Evolutionary conservation across 2,888 invertebrate genomes (phyloP), one percentile per base, ranked within the genome.

Genomic region (Epinotia brunnichana): DNA sequence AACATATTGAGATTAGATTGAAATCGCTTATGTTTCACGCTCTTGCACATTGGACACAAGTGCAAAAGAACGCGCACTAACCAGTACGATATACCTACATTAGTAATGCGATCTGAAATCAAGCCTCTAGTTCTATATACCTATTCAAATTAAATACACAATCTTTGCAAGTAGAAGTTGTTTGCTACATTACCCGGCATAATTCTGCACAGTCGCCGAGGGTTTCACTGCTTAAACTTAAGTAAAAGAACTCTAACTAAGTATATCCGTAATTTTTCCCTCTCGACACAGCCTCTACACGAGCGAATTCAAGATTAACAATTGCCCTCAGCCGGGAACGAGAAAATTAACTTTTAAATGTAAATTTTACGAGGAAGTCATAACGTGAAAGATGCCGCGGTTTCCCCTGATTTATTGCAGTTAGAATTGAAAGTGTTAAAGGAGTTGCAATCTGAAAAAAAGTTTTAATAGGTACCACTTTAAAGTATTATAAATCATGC

Each of bases 341-440:
- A 87, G 91, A 90, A 91, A 91, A 92, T 92, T 92, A 90, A 92
- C 90, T 91, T 92, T 92, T 90, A 91, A 91, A 92, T 91, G 91
- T 92, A 92, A 91, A 92, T 92, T 92, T 92, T 91, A 91, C 90
- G 91, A 90, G 90, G 90, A 90, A 92, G 88, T 92, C 91, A 91
- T 92, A 92, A 92, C 89, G 90, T 88, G 87, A 89, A 91, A 90
- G 91, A 90, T 90, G 90, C 88, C 90, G 90, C 90, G 91, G 91
- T 92, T 91, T 88, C 87, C 87, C 82, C 87, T 90, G 91, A 92
- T 92, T 92, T 92, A 92, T 92, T 87, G 86, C 89, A 87, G 85
- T 91, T 89, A 84, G 90, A 91, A 91, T 91, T 90, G 91, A 90
- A 91, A 92, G 92, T 91, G 92, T 90, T 92, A 91, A 91, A 91